These are phyloP conservation scores for Aricia agestis DNA, from an alignment of 1,140 invertebrate genomes.

Conservation along the genomic window DNA sequence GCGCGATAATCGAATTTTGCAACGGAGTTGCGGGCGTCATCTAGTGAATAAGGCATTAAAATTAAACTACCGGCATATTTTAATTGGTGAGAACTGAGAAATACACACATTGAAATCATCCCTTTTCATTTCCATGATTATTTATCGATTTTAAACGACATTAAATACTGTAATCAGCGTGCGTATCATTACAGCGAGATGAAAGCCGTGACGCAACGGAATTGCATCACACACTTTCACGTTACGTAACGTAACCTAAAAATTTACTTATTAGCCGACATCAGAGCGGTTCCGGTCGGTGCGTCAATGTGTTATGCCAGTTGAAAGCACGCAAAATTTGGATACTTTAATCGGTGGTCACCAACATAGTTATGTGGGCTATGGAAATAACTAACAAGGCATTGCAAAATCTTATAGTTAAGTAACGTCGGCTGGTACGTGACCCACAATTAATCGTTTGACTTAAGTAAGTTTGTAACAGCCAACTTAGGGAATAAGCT, in stretches of 20 bases:
- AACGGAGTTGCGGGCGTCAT: too few species aligned
- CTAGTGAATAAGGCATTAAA: too few species aligned
- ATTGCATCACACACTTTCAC: background rate
- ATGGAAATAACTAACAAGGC: too few species aligned
- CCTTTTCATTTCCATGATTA: background rate
- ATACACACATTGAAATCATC: too few species aligned
- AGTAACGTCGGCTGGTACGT: background rate
- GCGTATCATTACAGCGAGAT: slow-evolving; percentile 9
- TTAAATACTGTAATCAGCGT: background rate
- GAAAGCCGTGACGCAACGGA: slow-evolving; percentile 7
- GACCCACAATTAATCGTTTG: background rate
- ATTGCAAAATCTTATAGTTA: too few species aligned
- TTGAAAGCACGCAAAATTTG: background rate
- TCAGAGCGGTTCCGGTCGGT: background rate
- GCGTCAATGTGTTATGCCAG: background rate
- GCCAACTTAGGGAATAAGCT: background rate
- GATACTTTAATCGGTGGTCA: too few species aligned
- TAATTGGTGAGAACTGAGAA: too few species aligned
- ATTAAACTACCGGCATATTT: too few species aligned
- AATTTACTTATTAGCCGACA: background rate
- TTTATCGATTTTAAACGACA: background rate
- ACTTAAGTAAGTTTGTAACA: background rate
- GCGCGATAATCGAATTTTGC: too few species aligned
- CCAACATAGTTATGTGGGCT: too few species aligned
- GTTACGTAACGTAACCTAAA: slow-evolving; percentile 1